Evolutionary conservation across 2,113 vertebrate genomes (phyloP).

Genomic region (Carassius auratus): DNA sequence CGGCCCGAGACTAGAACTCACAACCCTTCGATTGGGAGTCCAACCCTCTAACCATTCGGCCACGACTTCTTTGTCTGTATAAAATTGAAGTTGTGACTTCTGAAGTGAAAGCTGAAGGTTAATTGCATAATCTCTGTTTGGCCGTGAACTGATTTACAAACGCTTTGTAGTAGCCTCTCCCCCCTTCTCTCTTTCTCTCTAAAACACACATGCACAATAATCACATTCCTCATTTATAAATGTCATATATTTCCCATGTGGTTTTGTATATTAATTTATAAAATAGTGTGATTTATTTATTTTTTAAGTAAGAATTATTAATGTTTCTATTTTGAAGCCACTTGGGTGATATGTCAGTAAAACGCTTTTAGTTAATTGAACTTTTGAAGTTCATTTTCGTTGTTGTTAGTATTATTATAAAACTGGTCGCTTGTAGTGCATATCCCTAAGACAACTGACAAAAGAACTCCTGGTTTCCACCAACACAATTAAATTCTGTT

Average conservation of each 20-base stretch:
- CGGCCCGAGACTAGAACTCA: too few relatives aligned
- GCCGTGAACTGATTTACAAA: slow-evolving; percentile 61
- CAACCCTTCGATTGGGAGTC: too few relatives aligned
- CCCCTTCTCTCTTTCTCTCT: background rate
- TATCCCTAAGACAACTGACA: too few relatives aligned
- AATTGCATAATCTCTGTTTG: slow-evolving; percentile 67
- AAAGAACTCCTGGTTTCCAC: background rate
- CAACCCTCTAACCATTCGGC: too few relatives aligned
- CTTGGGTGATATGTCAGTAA: too few relatives aligned
- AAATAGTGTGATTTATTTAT: background rate
- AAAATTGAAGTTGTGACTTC: background rate
- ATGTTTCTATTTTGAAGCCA: too few relatives aligned
- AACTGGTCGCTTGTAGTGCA: too few relatives aligned
- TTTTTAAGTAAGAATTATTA: background rate
- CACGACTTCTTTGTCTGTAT: background rate
- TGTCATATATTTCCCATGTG: slow-evolving; percentile 2
- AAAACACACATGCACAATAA: background rate
- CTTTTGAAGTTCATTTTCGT: too few relatives aligned
- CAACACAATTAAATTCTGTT: background rate
- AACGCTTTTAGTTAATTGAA: too few relatives aligned
- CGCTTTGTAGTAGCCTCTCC: background rate
- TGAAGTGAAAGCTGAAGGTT: slow-evolving; percentile 51
- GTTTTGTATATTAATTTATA: background rate
- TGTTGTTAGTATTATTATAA: too few relatives aligned
- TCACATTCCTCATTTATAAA: background rate